Conservation (phyloP, 2,113 vertebrate genomes). For the Cyprinodon tularosa region DNA sequence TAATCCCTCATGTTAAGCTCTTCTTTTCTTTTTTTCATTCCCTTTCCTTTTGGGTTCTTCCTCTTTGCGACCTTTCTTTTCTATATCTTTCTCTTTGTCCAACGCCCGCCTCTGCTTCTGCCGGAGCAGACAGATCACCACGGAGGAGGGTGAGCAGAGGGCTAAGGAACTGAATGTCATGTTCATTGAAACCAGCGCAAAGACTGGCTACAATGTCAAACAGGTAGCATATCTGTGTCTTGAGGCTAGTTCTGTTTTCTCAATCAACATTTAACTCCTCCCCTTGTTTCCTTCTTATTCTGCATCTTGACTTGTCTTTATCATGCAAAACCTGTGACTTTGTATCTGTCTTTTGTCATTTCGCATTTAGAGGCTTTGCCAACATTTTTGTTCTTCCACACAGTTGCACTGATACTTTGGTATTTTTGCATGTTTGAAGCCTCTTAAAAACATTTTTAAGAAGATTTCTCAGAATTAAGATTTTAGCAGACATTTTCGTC, state of each 20-base stretch:
- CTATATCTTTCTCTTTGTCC: conserved; percentile 60
- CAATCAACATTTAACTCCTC: conserved; percentile 17
- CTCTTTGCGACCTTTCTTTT: conserved; percentile 52
- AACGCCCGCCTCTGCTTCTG: conserved; percentile 59
- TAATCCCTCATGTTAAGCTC: conserved; percentile 70
- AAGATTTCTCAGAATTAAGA: too few species aligned
- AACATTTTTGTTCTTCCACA: conserved; percentile 24
- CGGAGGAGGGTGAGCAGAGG: conserved; percentile 93
- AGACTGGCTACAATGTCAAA: conserved; percentile 97
- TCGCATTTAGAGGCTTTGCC: conserved; percentile 24
- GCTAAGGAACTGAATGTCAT: conserved; percentile 97
- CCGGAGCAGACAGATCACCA: conserved; percentile 92
- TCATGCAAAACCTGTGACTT: background rate
- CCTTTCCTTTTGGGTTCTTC: conserved; percentile 39
- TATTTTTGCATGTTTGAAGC: background rate
- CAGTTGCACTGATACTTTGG: background rate
- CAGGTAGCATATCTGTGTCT: conserved; percentile 83
- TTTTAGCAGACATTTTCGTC: too few species aligned
- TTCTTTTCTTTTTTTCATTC: conserved; percentile 58
- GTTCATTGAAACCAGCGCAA: conserved; percentile 97
- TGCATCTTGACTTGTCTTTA: conserved; percentile 22
- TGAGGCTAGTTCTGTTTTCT: conserved; percentile 50
- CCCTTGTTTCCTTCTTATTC: conserved; percentile 23
- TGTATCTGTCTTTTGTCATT: conserved; percentile 9
- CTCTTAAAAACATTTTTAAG: too few species aligned